Evolutionary conservation across 2,888 invertebrate species (phyloP).

Genomic region (Nephrotoma guestfalica): DNA sequence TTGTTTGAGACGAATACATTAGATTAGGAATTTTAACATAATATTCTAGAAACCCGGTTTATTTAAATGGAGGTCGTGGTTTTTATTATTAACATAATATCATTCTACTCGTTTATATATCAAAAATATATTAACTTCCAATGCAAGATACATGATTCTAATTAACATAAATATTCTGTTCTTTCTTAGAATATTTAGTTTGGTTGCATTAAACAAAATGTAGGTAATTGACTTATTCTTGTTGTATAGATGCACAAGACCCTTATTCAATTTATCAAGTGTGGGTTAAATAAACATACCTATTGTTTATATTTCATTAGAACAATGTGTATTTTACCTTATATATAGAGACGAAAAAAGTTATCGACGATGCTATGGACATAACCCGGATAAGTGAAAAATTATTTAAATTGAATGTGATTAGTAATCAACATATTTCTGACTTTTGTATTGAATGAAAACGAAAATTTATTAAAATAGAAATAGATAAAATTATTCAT

Average conservation of each 20-base stretch:
- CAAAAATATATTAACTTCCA: neutral
- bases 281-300: neutral
- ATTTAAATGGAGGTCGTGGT: neutral
- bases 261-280: neutral
- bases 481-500: neutral
- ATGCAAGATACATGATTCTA: neutral
- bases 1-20: neutral
- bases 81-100: neutral
- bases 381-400: neutral
- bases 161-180: neutral
- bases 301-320: neutral
- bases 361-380: neutral
- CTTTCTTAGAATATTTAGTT: neutral
- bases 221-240: neutral
- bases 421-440: neutral
- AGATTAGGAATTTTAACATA: neutral
- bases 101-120: neutral
- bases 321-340: neutral
- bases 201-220: neutral
- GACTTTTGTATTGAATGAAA: neutral
- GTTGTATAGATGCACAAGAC: neutral
- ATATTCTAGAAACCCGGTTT: neutral
- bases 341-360: neutral
- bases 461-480: neutral
- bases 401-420: neutral